A percentile compares a stretch with the other conserved stretches of the same genome.
phyloP scores from a whole-genome alignment of 2,888 invertebrate species.

The Drosophila pseudotakahashii region DNA sequence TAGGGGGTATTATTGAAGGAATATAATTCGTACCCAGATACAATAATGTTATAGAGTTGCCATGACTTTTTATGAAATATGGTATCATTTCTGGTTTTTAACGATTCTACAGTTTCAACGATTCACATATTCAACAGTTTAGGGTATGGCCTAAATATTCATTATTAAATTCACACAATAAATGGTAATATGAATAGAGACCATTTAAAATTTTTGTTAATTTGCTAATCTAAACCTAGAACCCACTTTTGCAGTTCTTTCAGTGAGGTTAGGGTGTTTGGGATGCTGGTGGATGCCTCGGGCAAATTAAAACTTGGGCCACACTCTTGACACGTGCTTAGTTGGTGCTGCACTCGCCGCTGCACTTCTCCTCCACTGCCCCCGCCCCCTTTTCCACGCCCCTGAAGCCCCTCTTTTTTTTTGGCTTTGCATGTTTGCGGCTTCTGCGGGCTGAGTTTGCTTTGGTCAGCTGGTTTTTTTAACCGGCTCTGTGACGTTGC shows the following conservation, averaged over 20 bases:
- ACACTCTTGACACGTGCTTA: conserved; percentile 79
- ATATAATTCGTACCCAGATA: no score
- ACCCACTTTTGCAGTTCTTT: not conserved
- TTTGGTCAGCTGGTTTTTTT: conserved; percentile 25
- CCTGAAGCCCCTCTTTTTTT: conserved; percentile 1
- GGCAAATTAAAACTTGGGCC: conserved; percentile 79
- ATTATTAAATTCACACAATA: no score
- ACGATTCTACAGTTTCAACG: no score
- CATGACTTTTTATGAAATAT: no score
- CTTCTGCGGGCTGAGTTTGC: conserved; percentile 40
- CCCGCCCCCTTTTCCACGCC: not conserved
- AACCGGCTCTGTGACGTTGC: conserved; percentile 17
- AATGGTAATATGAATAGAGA: no score
- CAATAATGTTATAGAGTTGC: no score
- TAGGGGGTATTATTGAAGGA: no score
- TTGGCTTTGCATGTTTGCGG: conserved; percentile 42
- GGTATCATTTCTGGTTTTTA: no score
- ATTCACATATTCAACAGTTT: no score
- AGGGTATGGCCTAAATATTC: no score
- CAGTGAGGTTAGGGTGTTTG: not conserved
- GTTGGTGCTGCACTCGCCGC: conserved; percentile 43
- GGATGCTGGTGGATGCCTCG: conserved; percentile 30
- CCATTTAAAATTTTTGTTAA: no score
- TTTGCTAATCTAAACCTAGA: no score
- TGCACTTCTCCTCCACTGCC: not conserved